Percentiles rank a stretch among this genome's conserved stretches.
Evolutionary conservation across 35 echinoderm and acorn worm genomes (phyloP).

Genomic region (Apostichopus japonicus): DNA sequence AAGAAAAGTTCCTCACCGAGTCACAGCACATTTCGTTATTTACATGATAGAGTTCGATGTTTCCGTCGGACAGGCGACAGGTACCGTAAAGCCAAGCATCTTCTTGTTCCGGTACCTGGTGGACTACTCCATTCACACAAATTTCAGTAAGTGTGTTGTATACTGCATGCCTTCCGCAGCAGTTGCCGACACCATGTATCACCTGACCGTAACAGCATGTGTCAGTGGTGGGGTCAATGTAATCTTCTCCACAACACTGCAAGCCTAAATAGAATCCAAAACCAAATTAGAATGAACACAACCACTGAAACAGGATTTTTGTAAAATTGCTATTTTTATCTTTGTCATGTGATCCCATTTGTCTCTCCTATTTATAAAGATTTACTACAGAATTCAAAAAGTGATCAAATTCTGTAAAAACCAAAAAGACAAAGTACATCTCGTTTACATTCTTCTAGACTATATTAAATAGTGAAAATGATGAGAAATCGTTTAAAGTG

Average conservation of each 20-base stretch:
- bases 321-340: no score
- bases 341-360: no score
- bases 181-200: not conserved
- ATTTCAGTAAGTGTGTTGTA: not conserved
- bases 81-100: not conserved
- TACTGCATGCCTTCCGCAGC: not conserved
- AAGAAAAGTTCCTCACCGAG: not conserved
- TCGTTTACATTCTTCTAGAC: no score
- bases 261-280: not conserved
- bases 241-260: not conserved
- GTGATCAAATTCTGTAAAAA: no score
- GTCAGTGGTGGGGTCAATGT: not conserved
- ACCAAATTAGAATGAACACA: no score
- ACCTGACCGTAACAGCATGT: not conserved
- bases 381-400: no score
- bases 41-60: not conserved
- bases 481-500: no score
- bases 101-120: not conserved
- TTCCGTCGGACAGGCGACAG: not conserved
- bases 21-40: not conserved
- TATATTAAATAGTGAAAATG: no score
- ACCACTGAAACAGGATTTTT: no score
- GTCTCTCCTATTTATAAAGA: no score
- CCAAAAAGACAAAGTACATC: no score
- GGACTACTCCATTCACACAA: not conserved